These are phyloP conservation scores for Synchiropus splendidus DNA, from an alignment of 2,113 vertebrate species.

Conservation along the genomic window DNA sequence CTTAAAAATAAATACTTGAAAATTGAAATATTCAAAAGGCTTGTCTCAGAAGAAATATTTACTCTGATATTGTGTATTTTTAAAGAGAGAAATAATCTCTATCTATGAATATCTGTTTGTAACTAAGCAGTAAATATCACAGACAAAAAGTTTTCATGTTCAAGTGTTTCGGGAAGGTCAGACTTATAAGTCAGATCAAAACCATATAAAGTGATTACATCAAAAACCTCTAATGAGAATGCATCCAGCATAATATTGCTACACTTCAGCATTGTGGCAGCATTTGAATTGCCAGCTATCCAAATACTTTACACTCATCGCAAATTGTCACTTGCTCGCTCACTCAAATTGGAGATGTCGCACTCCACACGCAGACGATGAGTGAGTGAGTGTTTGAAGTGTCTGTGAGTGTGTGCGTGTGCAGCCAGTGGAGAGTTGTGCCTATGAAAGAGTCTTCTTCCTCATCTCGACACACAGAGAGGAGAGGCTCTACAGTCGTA, in stretches of 20 bases:
- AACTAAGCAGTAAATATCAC: no score
- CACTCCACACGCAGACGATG: slow-evolving; percentile 37
- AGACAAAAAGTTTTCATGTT: no score
- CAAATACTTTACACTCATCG: slow-evolving; percentile 49
- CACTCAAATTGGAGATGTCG: slow-evolving; percentile 44
- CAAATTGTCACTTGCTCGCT: slow-evolving; percentile 45
- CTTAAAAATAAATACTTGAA: no score
- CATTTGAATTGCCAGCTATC: slow-evolving; percentile 27
- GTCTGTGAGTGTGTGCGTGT: slow-evolving; percentile 34
- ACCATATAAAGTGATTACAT: no score
- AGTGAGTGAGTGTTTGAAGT: slow-evolving; percentile 51
- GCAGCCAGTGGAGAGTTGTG: slow-evolving; percentile 50
- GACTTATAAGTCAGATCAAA: no score
- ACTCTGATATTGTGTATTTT: no score
- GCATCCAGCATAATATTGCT: slow-evolving; percentile 1
- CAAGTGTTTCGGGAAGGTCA: no score
- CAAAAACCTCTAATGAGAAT: not conserved
- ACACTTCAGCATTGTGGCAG: slow-evolving; percentile 9
- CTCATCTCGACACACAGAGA: slow-evolving; percentile 36
- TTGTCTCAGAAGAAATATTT: no score
- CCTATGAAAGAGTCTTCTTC: slow-evolving; percentile 59
- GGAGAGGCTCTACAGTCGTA: slow-evolving; percentile 49
- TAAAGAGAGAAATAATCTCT: no score
- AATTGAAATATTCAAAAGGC: no score
- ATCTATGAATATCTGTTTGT: no score